Conservation (phyloP, 1,140 invertebrate genomes). For the Ectropis grisescens region DNA sequence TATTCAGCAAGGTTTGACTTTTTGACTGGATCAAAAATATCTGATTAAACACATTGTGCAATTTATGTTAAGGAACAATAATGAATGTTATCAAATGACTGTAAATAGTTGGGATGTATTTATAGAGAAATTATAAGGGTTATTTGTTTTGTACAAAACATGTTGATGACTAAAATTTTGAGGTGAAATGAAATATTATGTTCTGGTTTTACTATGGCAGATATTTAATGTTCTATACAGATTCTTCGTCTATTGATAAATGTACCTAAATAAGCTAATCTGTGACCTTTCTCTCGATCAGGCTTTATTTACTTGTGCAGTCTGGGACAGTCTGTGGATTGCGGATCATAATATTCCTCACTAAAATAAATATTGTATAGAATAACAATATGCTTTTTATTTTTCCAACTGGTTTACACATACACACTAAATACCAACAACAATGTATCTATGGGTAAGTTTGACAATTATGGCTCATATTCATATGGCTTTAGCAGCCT, state of each 20-base stretch:
- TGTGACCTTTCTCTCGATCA: too few relatives aligned
- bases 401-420: not conserved
- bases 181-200: conserved; percentile 3
- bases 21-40: conserved; percentile 51
- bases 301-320: conserved; percentile 15
- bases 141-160: conserved; percentile 36
- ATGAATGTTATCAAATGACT: conserved; percentile 24
- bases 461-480: too few relatives aligned
- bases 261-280: too few relatives aligned
- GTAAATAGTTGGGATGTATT: conserved; percentile 24
- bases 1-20: conserved; percentile 19
- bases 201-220: too few relatives aligned
- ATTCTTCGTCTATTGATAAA: too few relatives aligned
- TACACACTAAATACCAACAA: too few relatives aligned
- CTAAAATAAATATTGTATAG: conserved; percentile 25
- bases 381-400: conserved; percentile 15
- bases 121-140: too few relatives aligned
- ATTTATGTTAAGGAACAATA: too few relatives aligned
- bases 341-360: conserved; percentile 18
- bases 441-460: too few relatives aligned
- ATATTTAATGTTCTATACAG: too few relatives aligned
- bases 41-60: conserved; percentile 40
- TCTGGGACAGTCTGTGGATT: conserved; percentile 22
- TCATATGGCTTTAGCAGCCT: too few relatives aligned
- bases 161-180: conserved; percentile 11